A percentile compares a stretch with the other conserved stretches of the same genome.
phyloP scores from a whole-genome alignment of 2,113 vertebrate species.

The Hyperopisus bebe region DNA sequence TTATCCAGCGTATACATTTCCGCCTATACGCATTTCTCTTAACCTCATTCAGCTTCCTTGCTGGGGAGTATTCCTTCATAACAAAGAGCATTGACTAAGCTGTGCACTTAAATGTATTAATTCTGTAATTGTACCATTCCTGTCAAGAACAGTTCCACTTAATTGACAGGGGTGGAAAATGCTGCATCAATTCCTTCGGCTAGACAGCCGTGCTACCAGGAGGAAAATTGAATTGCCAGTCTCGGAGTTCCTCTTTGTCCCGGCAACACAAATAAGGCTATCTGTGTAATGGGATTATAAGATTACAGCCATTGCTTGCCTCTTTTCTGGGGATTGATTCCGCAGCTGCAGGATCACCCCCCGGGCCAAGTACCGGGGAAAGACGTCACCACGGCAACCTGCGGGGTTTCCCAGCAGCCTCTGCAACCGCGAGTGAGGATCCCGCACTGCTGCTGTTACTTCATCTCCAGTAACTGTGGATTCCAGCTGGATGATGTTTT shows the following conservation, averaged over 20 bases:
- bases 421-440: background rate
- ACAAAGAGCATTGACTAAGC: background rate
- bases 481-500: background rate
- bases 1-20: background rate
- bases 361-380: background rate
- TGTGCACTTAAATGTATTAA: background rate
- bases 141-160: background rate
- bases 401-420: background rate
- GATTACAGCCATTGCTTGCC: slow-evolving; percentile 42
- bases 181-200: slow-evolving; percentile 16
- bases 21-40: background rate
- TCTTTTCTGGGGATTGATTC: slow-evolving; percentile 30
- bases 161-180: background rate
- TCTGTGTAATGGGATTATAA: slow-evolving; percentile 55
- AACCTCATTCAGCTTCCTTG: background rate
- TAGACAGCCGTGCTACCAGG: slow-evolving; percentile 21
- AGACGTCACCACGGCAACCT: slow-evolving; percentile 13
- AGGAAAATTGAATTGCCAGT: slow-evolving; percentile 43
- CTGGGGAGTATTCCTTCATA: background rate
- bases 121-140: background rate
- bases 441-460: background rate
- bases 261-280: slow-evolving; percentile 50
- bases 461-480: background rate
- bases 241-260: slow-evolving; percentile 31
- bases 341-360: slow-evolving; percentile 20